Evolutionary conservation across 2,797 vertebrate species (phyloP), one percentile per base, ranked within the genome.

Genomic region (Poliocrania exsul): DNA sequence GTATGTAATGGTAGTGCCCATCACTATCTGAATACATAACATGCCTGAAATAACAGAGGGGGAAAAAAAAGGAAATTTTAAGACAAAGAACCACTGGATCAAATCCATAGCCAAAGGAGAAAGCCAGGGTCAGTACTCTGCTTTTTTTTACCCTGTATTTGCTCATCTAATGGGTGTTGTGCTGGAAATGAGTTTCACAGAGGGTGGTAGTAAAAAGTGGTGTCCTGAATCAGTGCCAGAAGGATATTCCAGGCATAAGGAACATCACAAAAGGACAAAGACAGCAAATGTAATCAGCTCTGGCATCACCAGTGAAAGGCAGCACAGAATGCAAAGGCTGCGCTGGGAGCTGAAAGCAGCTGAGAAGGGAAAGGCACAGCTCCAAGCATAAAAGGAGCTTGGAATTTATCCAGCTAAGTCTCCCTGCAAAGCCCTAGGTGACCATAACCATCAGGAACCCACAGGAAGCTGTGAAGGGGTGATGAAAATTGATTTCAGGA

Each of bases 161-260:
- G 58, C 57, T 92, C 72, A 83, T 86, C 61, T 88, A 81, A 95
- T 47, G 46, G 65, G 40, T 65, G 75, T 88, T 91, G 65, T 75
- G 66, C 82, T 94, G 31, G 57, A 91, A 95, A 96, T 81, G 31
- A 72, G 54, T 81, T 69, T 94, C 91, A 91, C 81, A 91, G 80
- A 86, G 77, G 80, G 77, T 91, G 75, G 85, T 51, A 93, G 65
- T 8, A 92, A 94, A 79, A 90, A 92, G 61, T 65, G 61, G 50
- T 88, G 57, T 91, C 85, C 75, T 95, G 95, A 94, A 81, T 84
- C 80, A 44, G 66, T 91, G 91, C 94, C 95, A 96, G 77, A 91
- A 95, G 65, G 69, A 92, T 94, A 96, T 94, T 95, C 95, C 94
- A 94, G 82, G 62, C 94, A 72, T 72, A 83, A 95, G 93, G 82